Conservation (phyloP, 2,888 invertebrate genomes). For the Eudemis profundana region DNA sequence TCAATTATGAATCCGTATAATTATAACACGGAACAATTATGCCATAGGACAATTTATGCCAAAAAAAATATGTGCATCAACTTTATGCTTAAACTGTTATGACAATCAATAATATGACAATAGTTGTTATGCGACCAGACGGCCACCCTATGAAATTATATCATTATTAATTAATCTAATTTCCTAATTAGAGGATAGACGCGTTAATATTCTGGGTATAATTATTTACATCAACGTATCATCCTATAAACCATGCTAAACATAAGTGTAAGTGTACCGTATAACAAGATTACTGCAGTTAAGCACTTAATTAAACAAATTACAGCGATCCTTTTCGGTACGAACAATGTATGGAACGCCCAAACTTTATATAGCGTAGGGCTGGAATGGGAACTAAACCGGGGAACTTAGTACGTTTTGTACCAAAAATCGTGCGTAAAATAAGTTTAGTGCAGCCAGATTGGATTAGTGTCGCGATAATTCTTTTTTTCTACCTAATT, state of each 20-base stretch:
- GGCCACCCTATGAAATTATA: too few species aligned
- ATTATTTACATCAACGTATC: slow-evolving; percentile 10
- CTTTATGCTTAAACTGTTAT: too few species aligned
- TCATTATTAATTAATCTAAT: slow-evolving; percentile 25
- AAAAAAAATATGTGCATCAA: too few species aligned
- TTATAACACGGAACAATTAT: too few species aligned
- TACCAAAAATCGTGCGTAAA: too few species aligned
- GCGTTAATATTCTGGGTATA: slow-evolving; percentile 1
- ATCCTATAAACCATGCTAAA: slow-evolving; percentile 11
- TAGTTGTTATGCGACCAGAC: too few species aligned
- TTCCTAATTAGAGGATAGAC: slow-evolving; percentile 1
- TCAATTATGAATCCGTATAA: too few species aligned
- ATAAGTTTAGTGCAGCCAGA: too few species aligned
- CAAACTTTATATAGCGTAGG: slow-evolving; percentile 25
- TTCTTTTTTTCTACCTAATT: too few species aligned
- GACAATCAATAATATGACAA: too few species aligned
- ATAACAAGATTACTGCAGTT: slow-evolving; percentile 40
- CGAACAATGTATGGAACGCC: slow-evolving; percentile 34
- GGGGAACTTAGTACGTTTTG: not conserved
- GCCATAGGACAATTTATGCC: too few species aligned
- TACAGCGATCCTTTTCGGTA: slow-evolving; percentile 28
- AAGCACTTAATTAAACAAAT: slow-evolving; percentile 43
- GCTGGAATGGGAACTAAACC: not conserved
- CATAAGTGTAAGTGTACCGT: slow-evolving; percentile 14
- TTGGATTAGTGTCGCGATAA: too few species aligned